Base-by-base conservation (phyloP, 2,797 vertebrate species). In the Acrocephalus scirpaceus region DNA sequence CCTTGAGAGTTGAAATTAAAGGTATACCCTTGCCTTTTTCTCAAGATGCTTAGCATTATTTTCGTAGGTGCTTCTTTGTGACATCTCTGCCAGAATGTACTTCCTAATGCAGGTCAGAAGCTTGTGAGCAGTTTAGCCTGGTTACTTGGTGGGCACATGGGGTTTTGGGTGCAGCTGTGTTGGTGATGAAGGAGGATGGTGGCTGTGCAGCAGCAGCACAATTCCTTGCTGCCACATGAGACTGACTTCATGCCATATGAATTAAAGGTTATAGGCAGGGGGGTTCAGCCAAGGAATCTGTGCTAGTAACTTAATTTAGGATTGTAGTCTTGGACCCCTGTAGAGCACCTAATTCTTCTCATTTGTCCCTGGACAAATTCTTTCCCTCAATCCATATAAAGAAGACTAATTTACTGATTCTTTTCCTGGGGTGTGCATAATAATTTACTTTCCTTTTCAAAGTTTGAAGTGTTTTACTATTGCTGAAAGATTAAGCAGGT, bases 401-500 rank as follows among this genome's bases (percentile, higher is more conserved):
- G 62, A 72, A 29, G 29, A 20, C 3, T 26, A 54, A 70, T 86
- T 88, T 62, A 90, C 16, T 57, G 51, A 38, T 75, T 80, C 3
- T 89, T 91, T 94, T 64, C 20, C 40, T 5, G 7, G 10, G 22
- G 16, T 66, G 5, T 73, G 47, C 32, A 26, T 73, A 53, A 86
- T 61, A 80, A 84, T 78, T 70, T 4, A 47, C 34, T 84, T 73
- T 34, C 30, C 13, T 73, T 96, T 78, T 65, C 56, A 34, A 73
- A 67, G 29, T 80, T 92, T 61, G 23, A 54, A 45, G 27, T 65
- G 66, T 58, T 96, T 86, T 67, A 48, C 11, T 70, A 0, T 42
- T 76, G 67, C 62, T 84, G 65, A 82, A 80, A 40, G 45, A 80
- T 81, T 69, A 88, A 83, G 54, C 72, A 95, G 86, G 81, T 92